Evolutionary conservation across 2,888 invertebrate species (phyloP), one percentile per base, ranked within the genome.

Genomic region (Leptura quadrifasciata): DNA sequence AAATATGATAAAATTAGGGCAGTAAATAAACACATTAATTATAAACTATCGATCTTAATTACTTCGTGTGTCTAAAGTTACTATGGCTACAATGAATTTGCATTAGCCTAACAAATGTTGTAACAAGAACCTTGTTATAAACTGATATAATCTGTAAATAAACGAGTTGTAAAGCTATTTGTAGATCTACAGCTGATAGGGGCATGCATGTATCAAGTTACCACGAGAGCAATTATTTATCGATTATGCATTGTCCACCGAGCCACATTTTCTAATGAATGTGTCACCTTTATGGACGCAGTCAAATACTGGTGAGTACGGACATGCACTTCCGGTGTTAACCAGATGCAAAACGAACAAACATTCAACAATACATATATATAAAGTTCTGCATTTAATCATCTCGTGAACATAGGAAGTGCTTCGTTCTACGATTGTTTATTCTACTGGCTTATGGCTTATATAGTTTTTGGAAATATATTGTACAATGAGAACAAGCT

Each of bases 341-440:
- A 54, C 65, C 35, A 65, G 65, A 65, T 65, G 65, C 65, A 52
- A 65, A 65, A 65, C 17, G 65, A 65, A 65, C 52, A 65, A 52
- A 65, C 63, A 27, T 17, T 27, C 47, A 17, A 52, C 65, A 21
- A 47, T 39, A 47, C 5, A n/a, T n/a, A n/a, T n/a, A n/a, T 24
- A 52, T 65, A 65, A 65, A 65, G 65, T 65, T 65, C 24, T 65
- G 65, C 65, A 65, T 65, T 65, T 65, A 65, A 65, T 65, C 65
- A 65, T 12, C 21, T 57, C 65, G 47, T 52, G 65, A 65, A 65
- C 15, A 52, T 52, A 52, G 65, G 65, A 65, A 65, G 52, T 24
- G 35, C 63, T 31, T 47, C 24, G 24, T 65, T 21, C 24, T 20
- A 52, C 8, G 12, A 64, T 64, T 47, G 39, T 64, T 20, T 35